Conservation (phyloP, 2,113 vertebrate genomes). For the Cisticola juncidis region DNA sequence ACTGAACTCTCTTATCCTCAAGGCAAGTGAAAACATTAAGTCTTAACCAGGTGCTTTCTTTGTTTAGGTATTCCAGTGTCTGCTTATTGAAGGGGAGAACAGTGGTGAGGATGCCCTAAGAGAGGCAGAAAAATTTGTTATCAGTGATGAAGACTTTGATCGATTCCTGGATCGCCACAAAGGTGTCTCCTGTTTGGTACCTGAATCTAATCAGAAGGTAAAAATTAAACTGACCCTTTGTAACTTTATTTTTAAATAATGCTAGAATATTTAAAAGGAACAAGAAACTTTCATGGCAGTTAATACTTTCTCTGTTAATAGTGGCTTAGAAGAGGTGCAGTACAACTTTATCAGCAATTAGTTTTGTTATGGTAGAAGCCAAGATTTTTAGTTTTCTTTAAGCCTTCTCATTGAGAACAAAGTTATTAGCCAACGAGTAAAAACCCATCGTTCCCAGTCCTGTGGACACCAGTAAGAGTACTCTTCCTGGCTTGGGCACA, state of each 20-base stretch:
- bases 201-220: slow-evolving; percentile 95
- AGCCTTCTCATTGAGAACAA: neutral
- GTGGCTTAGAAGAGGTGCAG: neutral
- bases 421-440: neutral
- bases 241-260: neutral
- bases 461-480: neutral
- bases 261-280: neutral
- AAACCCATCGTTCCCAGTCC: neutral
- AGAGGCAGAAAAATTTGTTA: slow-evolving; percentile 86
- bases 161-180: slow-evolving; percentile 84
- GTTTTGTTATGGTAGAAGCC: neutral
- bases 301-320: neutral
- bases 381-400: neutral
- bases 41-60: neutral
- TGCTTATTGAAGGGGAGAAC: slow-evolving; percentile 93
- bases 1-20: neutral
- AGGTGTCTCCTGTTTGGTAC: slow-evolving; percentile 83
- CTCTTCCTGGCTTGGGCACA: neutral
- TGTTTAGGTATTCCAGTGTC: slow-evolving; percentile 90
- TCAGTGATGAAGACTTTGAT: slow-evolving; percentile 84
- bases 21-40: neutral
- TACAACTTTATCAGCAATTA: neutral
- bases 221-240: neutral
- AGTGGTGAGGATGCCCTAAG: slow-evolving; percentile 83
- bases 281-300: neutral